A percentile compares a stretch with the other conserved stretches of the same genome.
Conservation (phyloP, 2,113 vertebrate species). For the Prietella phreatophila region DNA sequence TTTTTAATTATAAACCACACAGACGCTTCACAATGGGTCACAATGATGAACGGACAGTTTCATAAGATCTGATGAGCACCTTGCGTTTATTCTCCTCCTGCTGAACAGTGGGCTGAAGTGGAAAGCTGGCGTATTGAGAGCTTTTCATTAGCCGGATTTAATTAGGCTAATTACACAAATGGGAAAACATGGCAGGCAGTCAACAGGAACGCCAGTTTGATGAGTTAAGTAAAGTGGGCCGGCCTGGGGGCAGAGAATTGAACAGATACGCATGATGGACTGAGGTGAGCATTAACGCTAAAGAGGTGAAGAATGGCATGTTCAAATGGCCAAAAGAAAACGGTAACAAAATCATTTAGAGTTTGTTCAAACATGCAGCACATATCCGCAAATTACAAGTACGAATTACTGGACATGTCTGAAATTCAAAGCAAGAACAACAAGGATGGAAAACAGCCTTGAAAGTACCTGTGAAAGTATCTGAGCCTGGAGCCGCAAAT, state of each 20-base stretch:
- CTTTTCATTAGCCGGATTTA: slow-evolving; percentile 46
- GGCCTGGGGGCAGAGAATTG: neutral
- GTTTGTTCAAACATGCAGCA: too few relatives aligned
- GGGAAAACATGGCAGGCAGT: slow-evolving; percentile 36
- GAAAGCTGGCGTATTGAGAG: slow-evolving; percentile 18
- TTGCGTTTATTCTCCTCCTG: neutral
- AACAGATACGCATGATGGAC: neutral
- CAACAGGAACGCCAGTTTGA: slow-evolving; percentile 26
- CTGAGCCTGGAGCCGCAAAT: neutral
- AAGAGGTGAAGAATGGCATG: neutral
- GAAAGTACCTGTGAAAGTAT: neutral
- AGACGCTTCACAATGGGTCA: neutral
- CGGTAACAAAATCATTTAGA: neutral
- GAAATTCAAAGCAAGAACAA: neutral
- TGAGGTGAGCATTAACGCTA: neutral
- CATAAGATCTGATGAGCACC: slow-evolving; percentile 11
- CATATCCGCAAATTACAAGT: too few relatives aligned
- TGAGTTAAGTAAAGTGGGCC: slow-evolving; percentile 18
- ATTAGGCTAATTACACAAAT: slow-evolving; percentile 46
- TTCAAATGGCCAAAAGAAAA: neutral
- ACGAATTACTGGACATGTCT: too few relatives aligned
- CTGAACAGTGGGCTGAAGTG: neutral
- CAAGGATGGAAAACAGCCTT: neutral
- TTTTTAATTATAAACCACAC: slow-evolving; percentile 4
- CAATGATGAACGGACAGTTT: neutral